These are phyloP conservation scores for Amphimedon queenslandica DNA, from an alignment of 37 sponge, comb jelly and placozoan species.

Conservation along the genomic window DNA sequence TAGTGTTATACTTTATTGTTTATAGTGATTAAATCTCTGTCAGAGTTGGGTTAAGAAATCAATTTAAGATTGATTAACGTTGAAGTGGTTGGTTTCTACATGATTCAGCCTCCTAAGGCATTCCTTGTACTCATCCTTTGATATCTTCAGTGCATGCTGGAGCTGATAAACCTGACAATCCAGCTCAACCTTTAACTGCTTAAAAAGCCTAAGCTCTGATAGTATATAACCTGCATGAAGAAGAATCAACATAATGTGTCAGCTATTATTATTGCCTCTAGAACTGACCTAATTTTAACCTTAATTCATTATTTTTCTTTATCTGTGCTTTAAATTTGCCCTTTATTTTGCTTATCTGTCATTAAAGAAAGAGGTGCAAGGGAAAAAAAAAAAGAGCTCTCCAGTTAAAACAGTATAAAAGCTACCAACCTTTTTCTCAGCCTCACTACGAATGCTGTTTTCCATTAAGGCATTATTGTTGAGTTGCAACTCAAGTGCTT, in stretches of 20 bases:
- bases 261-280: background rate
- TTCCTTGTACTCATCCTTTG: slow-evolving; percentile 21
- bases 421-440: too few relatives aligned
- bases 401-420: too few relatives aligned
- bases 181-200: slow-evolving; percentile 37
- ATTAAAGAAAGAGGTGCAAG: too few relatives aligned
- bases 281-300: slow-evolving; percentile 56
- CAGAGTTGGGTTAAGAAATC: too few relatives aligned
- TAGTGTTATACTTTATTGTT: too few relatives aligned
- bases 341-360: slow-evolving; percentile 6
- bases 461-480: background rate
- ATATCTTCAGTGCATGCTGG: slow-evolving; percentile 1
- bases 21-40: too few relatives aligned
- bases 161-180: slow-evolving; percentile 17
- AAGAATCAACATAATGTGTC: background rate
- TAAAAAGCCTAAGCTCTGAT: slow-evolving; percentile 57
- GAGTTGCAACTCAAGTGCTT: background rate
- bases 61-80: too few relatives aligned
- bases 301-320: slow-evolving; percentile 41
- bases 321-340: slow-evolving; percentile 12
- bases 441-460: too few relatives aligned
- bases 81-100: too few relatives aligned
- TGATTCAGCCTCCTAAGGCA: slow-evolving; percentile 7
- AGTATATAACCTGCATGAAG: slow-evolving; percentile 41
- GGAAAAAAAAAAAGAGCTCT: too few relatives aligned